These are phyloP conservation scores for Plusia festucae DNA, from an alignment of 2,888 invertebrate species.

Conservation along the genomic window DNA sequence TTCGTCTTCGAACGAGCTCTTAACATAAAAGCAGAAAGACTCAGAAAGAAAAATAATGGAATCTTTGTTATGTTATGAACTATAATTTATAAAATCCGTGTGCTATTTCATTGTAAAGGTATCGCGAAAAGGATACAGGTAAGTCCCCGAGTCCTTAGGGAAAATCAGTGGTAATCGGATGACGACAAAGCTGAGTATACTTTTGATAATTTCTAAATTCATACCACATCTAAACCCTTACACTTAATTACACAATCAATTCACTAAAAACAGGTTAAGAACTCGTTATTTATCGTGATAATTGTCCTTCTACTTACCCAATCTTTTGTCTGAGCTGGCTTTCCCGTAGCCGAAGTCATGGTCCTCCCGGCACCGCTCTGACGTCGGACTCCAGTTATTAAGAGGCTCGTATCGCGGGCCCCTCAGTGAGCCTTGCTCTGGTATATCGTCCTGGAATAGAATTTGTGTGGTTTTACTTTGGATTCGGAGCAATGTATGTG, in stretches of 20 bases:
- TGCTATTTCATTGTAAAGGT: too few relatives aligned
- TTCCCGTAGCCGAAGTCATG: slow-evolving; percentile 78
- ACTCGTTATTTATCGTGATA: neutral
- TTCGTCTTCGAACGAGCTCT: too few relatives aligned
- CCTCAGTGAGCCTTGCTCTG: slow-evolving; percentile 84
- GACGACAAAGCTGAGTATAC: neutral
- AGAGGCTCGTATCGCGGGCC: slow-evolving; percentile 81
- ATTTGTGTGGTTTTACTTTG: neutral
- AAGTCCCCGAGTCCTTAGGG: neutral
- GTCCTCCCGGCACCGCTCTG: slow-evolving; percentile 75
- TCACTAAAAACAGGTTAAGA: too few relatives aligned
- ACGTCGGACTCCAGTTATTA: slow-evolving; percentile 80
- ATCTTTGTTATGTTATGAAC: too few relatives aligned
- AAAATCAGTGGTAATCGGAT: neutral
- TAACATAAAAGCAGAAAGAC: too few relatives aligned
- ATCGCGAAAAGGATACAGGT: neutral
- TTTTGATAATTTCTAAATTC: too few relatives aligned
- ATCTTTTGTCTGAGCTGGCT: slow-evolving; percentile 76
- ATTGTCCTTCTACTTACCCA: slow-evolving; percentile 67
- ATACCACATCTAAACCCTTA: too few relatives aligned
- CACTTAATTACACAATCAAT: too few relatives aligned
- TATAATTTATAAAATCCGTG: too few relatives aligned
- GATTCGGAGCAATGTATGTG: too few relatives aligned
- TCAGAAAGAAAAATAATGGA: too few relatives aligned
- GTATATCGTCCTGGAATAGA: slow-evolving; percentile 72